These are phyloP conservation scores for Oxygymnocypris stewartii DNA, from an alignment of 2,113 vertebrate genomes.

Conservation along the genomic window DNA sequence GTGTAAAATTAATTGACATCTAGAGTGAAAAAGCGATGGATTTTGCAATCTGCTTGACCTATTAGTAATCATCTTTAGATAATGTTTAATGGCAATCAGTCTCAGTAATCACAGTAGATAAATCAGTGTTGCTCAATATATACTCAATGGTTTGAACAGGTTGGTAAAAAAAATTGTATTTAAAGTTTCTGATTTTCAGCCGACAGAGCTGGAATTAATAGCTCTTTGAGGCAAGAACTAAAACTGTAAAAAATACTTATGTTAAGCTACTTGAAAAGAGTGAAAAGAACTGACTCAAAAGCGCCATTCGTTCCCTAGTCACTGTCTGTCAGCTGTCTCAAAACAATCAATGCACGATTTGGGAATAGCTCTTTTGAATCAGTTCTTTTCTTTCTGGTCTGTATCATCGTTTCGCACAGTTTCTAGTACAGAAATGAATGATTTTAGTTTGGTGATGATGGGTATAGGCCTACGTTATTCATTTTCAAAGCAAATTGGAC, in stretches of 20 bases:
- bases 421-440: neutral
- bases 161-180: too few relatives aligned
- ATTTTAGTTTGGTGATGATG: neutral
- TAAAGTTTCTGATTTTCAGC: too few relatives aligned
- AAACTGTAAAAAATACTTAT: too few relatives aligned
- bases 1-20: slow-evolving; percentile 17
- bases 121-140: neutral
- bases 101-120: neutral
- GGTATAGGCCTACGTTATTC: neutral
- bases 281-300: neutral
- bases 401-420: neutral
- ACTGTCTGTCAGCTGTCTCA: too few relatives aligned
- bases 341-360: neutral
- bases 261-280: too few relatives aligned
- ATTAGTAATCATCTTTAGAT: neutral
- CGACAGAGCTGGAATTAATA: too few relatives aligned
- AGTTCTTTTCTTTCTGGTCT: neutral
- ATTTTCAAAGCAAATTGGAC: neutral
- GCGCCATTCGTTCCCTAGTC: too few relatives aligned
- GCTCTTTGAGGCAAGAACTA: too few relatives aligned
- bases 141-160: too few relatives aligned
- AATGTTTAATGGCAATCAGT: neutral
- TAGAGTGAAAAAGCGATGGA: neutral
- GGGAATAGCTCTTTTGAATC: neutral
- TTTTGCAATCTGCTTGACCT: neutral